Evolutionary conservation across 2,888 invertebrate genomes (phyloP), one percentile per base, ranked within the genome.

Genomic region (Apomyelois bistriatella): DNA sequence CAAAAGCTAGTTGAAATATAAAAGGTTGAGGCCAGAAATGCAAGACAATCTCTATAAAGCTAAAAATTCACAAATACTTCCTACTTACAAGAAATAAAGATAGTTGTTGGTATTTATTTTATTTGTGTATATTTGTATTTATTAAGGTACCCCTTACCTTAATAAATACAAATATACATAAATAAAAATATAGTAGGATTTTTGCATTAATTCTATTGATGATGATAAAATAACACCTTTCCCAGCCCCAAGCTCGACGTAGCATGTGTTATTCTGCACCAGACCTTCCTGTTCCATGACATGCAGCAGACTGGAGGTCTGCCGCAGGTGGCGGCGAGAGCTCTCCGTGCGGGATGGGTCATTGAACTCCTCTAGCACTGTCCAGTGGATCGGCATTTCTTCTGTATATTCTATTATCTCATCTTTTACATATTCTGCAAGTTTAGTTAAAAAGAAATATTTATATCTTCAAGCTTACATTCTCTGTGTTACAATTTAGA

Each of bases 191-290:
- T 22, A 22, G 22, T 22, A 22, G 2, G 5, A 22, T 32, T 7
- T 28, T 7, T 28, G 28, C 3, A 28, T 28, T 7, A 28, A 32
- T 32, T 32, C 32, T 32, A 7, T 32, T 28, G 4, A 28, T 28
- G 28, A 9, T 1, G 32, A 37, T 15, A 38, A 3, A 49, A 32
- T 15, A 1, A 1, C 72, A 93, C 96, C 97, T 92, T 95, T 96
- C n/a, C 97, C 97, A 9, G 97, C 97, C 0, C 97, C 97, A 71
- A 97, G 94, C 79, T 98, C 98, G 54, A 97, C 92, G 65, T 93
- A 97, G 79, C 95, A 95, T 0, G 94, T 94, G 16, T 91, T 74
- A 8, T 93, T 84, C 9, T 67, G 71, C 0, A 95, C 79, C 38
- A 97, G 85, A 0, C 91, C 84, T 56, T 92, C 89, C 0, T 87